Base-by-base conservation (phyloP, 2,113 vertebrate genomes). In the Carassius auratus region DNA sequence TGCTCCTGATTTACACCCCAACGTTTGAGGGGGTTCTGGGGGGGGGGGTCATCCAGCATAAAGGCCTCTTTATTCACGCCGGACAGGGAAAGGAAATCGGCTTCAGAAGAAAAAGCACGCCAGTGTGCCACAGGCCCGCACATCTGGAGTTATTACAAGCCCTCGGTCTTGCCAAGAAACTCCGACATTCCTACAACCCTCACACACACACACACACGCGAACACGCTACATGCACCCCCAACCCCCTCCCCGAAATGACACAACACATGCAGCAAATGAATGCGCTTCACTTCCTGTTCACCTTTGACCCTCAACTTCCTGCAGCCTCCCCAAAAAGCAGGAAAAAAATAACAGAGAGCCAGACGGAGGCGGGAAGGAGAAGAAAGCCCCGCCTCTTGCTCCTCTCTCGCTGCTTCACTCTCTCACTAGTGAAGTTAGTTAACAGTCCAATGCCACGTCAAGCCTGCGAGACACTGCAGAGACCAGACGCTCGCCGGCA, bases 61-160 rank as follows among this genome's bases (percentile, higher is more conserved):
- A 95, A 95, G 94, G 93, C 87, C 87, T 88, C 94, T 95, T 95
- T 95, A 95, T 95, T 94, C 92, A n/a, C 85, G 89, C 89, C 81
- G 92, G 92, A 95, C 93, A 95, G 93, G 91, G 93, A 95, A 92
- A 96, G 94, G 94, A 95, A 95, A 95, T 95, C 93, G 92, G 93
- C 92, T 93, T 94, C 91, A 93, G 92, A 93, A 94, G 93, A 93
- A 94, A 95, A 96, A 95, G 95, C 89, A 88, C 91, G 89, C 81
- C 94, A 93, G 93, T 87, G 88, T 75, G 91, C 93, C 93, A 93
- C 93, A 94, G 94, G 90, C 93, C 94, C 91, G 91, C 96, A 97
- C 97, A 99, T 99, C 97, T 98, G 97, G 97, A 97, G 97, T 95
- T 94, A 42, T 94, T 97, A 95, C 91, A 94, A 87, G 92, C 92